Conservation (phyloP, 2,888 invertebrate species). For the Hemistola chrysoprasaria region DNA sequence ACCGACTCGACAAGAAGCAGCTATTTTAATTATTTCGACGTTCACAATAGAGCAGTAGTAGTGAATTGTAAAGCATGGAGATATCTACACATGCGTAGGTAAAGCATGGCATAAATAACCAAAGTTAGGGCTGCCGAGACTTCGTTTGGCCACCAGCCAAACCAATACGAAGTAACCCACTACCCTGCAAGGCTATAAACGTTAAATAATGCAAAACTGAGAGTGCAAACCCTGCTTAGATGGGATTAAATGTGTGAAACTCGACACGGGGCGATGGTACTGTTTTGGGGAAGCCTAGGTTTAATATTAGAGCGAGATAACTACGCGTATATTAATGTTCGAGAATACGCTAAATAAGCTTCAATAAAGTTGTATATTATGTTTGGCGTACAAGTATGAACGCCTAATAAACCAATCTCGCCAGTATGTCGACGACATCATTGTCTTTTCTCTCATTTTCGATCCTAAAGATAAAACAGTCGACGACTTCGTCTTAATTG, state of each 20-base stretch:
- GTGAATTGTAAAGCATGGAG: neutral
- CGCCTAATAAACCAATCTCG: too few species aligned
- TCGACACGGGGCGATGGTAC: slow-evolving; percentile 7
- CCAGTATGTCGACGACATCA: too few species aligned
- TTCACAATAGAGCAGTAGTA: too few species aligned
- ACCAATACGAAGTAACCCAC: slow-evolving; percentile 32
- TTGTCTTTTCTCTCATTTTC: too few species aligned
- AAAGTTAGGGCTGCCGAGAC: slow-evolving; percentile 31
- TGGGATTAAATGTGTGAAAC: slow-evolving; percentile 15
- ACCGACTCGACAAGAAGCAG: too few species aligned
- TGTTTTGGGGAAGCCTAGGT: neutral
- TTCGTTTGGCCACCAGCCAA: slow-evolving; percentile 44
- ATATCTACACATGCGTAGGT: slow-evolving; percentile 27
- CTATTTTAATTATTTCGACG: too few species aligned
- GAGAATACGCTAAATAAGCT: too few species aligned
- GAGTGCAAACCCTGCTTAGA: slow-evolving; percentile 19
- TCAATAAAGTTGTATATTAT: too few species aligned
- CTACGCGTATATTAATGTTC: too few species aligned
- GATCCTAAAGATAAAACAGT: too few species aligned
- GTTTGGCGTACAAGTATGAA: too few species aligned
- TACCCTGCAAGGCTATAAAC: slow-evolving; percentile 22
- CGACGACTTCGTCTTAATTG: too few species aligned
- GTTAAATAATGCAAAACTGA: slow-evolving; percentile 24
- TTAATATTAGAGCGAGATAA: neutral
- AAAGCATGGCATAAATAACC: slow-evolving; percentile 35